Conservation (phyloP, 2,113 vertebrate genomes). For the Nesoenas mayeri region DNA sequence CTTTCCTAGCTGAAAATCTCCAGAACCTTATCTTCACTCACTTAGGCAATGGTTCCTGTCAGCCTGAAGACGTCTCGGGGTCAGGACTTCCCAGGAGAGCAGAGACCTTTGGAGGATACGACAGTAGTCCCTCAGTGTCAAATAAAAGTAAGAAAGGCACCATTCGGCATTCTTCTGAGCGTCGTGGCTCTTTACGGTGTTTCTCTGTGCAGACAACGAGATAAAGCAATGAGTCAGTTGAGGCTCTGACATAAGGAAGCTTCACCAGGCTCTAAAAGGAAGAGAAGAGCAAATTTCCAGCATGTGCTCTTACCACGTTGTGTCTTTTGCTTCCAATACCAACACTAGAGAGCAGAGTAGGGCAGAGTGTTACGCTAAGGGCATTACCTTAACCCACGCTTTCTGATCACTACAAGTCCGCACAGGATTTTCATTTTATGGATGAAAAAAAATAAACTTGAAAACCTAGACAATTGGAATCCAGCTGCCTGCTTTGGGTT, state of each 20-base stretch:
- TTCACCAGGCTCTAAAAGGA: neutral
- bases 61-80: constrained; percentile 67
- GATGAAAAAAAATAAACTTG: neutral
- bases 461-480: neutral
- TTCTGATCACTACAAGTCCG: neutral
- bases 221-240: neutral
- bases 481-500: neutral
- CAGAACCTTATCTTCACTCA: constrained; percentile 83
- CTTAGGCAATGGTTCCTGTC: constrained; percentile 54
- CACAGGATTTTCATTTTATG: neutral
- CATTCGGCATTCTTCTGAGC: neutral
- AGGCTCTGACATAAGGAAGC: neutral
- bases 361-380: neutral
- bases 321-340: neutral
- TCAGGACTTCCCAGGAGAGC: constrained; percentile 76
- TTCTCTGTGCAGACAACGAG: neutral
- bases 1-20: constrained; percentile 84
- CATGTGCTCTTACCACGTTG: neutral
- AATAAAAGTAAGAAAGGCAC: constrained; percentile 78
- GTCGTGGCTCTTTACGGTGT: neutral
- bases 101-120: constrained; percentile 87
- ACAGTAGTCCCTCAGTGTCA: constrained; percentile 72
- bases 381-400: neutral
- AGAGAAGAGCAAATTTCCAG: neutral
- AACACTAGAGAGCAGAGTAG: constrained; percentile 48